Base-by-base conservation (phyloP, 2,113 vertebrate species). In the Oreochromis spilurus region DNA sequence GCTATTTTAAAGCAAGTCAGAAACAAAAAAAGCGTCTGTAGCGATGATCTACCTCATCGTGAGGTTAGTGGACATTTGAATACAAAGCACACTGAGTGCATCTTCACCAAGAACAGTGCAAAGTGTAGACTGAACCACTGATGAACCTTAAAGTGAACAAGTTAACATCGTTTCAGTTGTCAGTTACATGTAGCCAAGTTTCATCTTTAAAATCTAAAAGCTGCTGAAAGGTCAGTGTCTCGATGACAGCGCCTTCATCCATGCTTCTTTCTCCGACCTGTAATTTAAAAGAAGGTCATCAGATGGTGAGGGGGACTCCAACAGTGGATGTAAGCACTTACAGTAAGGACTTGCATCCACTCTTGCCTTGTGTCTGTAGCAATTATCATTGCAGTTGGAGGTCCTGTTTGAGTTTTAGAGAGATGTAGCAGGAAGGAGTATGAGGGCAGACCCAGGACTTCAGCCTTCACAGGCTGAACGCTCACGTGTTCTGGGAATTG, bases 361-460 rank as follows among this genome's bases (percentile, higher is more conserved):
- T 45, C 36, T 84, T 89, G 97, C 96, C 90, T 89, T 60, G 93
- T 94, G 45, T 81, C 9, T 29, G 97, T 81, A 50, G 91, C 88
- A 1, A 97, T 90, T 87, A 97, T 87, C 50, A 96, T 48, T 11
- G 93, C 94, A 0, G 92, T 92, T 3, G 91, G 86, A 12, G 79
- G 83, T 40, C 93, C 90, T 0, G 34, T 85, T n/a, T 94, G 93
- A 84, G 93, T 96, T 13, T 87, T 87, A 7, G 94, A 91, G 8
- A 97, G 92, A 55, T 60, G 94, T 2, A 97, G 90, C 79, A 96
- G 62, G 83, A 97, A 96, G 48, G 94, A 94, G 5, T 95, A 79
- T 6, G 90, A 12, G 1, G 96, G 96, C 6, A 97, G 91, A 62
- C 94, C 93, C 48, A 96, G 84, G n/a, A 84, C 24, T 13, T 94